Evolutionary conservation across 2,888 invertebrate genomes (phyloP).

Genomic region (Gastrophysa polygoni): DNA sequence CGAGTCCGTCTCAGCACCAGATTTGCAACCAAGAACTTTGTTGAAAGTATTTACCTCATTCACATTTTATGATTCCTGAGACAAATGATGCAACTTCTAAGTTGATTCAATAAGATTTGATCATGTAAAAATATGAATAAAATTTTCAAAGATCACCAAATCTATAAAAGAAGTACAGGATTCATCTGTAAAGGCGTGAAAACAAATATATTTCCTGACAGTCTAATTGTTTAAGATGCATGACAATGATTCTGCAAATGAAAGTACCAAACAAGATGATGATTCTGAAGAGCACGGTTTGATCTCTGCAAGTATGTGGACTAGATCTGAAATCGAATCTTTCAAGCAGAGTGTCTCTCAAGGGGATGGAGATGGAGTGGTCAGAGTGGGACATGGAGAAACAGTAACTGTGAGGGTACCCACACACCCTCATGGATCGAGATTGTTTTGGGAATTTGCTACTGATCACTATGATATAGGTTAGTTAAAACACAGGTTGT

Average conservation of each 20-base stretch:
- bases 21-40: too few relatives aligned
- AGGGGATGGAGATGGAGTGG: conserved; percentile 79
- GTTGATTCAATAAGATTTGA: too few relatives aligned
- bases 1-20: too few relatives aligned
- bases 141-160: too few relatives aligned
- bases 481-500: too few relatives aligned
- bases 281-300: conserved; percentile 50
- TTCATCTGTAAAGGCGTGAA: too few relatives aligned
- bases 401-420: conserved; percentile 97
- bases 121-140: too few relatives aligned
- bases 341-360: conserved; percentile 84
- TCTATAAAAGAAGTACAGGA: too few relatives aligned
- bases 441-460: conserved; percentile 99
- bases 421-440: conserved; percentile 90
- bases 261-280: conserved; percentile 28
- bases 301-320: conserved; percentile 94
- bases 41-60: too few relatives aligned
- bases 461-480: conserved; percentile 98
- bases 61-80: too few relatives aligned
- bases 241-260: conserved; percentile 22
- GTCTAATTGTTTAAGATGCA: conserved; percentile 2
- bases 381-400: conserved; percentile 95
- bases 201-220: too few relatives aligned
- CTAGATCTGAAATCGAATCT: conserved; percentile 79
- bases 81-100: too few relatives aligned